Evolutionary conservation across 2,888 invertebrate species (phyloP), one percentile per base, ranked within the genome.

Genomic region (Drosophila koepferae): DNA sequence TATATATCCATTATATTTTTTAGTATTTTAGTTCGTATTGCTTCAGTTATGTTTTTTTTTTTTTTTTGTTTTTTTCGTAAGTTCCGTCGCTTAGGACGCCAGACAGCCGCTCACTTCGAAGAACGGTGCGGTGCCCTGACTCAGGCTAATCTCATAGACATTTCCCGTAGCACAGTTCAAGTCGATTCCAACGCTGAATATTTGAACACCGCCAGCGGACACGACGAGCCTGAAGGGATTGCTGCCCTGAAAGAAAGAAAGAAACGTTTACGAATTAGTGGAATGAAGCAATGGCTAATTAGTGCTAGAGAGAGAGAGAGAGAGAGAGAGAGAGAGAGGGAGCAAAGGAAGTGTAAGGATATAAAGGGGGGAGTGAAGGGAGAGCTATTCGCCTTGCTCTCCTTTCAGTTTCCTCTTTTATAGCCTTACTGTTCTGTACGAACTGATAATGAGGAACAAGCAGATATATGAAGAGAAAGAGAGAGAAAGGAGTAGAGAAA

Each of bases 1-100:
- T 8, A 46, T 23, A 46, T 14, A 1, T 9, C 6, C 10, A 54
- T 40, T n/a, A 28, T 20, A 9, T 23, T 8, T 8, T 38, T 54
- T 54, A 54, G 38, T 38, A 23, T 54, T 66, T 63, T 43, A n/a
- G 61, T 31, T 61, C 14, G 36, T 12, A 36, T 14, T 20, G 20
- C 12, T 36, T 14, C 3, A 66, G 36, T 53, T 72, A 31, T n/a
- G n/a, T n/a, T n/a, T n/a, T n/a, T n/a, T n/a, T n/a, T n/a, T 20
- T 20, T 2, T 20, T 20, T 20, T 20, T 20, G 20, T 20, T n/a
- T 67, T 64, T 63, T 44, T 77, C 55, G 40, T 55, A 0, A 23
- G 40, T 28, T 20, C 2, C 7, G 2, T 8, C 40, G 3, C 16
- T 23, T 63, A 46, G 18, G 3, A n/a, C 9, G 43, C 43, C 16